These are phyloP conservation scores for Rhea americana DNA, from an alignment of 2,113 vertebrate species.

Conservation along the genomic window DNA sequence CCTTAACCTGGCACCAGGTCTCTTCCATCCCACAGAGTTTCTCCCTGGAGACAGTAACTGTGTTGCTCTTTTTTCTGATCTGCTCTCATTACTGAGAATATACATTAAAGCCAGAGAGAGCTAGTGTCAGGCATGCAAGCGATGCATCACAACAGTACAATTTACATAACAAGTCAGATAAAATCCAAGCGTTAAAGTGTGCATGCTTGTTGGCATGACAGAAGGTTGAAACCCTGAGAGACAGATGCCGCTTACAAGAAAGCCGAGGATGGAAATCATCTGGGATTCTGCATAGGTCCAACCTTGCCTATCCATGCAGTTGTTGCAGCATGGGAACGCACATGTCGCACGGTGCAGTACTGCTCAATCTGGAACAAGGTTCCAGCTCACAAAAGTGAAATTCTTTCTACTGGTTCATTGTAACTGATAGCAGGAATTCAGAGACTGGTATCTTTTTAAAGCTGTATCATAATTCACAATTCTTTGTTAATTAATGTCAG, in stretches of 20 bases:
- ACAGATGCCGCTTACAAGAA: constrained; percentile 45
- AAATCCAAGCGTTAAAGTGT: constrained; percentile 28
- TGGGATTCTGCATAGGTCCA: background rate
- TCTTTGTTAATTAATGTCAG: constrained; percentile 71
- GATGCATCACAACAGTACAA: constrained; percentile 42
- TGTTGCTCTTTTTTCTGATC: constrained; percentile 26
- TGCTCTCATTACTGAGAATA: constrained; percentile 42
- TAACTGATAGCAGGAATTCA: constrained; percentile 44
- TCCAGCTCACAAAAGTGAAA: background rate
- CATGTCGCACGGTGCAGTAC: background rate
- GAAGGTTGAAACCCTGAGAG: constrained; percentile 43
- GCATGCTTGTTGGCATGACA: constrained; percentile 50
- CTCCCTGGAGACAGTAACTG: constrained; percentile 19
- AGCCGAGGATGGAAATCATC: constrained; percentile 4
- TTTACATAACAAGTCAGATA: constrained; percentile 59
- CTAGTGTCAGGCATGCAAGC: constrained; percentile 15
- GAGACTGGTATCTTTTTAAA: constrained; percentile 43
- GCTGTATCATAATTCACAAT: constrained; percentile 64
- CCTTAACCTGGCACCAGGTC: background rate
- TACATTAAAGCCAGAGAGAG: constrained; percentile 37
- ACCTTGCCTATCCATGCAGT: background rate
- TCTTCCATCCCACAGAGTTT: constrained; percentile 24
- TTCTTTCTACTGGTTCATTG: constrained; percentile 13
- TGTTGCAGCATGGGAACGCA: background rate
- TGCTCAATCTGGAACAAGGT: background rate